These are phyloP conservation scores for Oreochromis tanganicae DNA, from an alignment of 2,113 vertebrate genomes.

Conservation along the genomic window DNA sequence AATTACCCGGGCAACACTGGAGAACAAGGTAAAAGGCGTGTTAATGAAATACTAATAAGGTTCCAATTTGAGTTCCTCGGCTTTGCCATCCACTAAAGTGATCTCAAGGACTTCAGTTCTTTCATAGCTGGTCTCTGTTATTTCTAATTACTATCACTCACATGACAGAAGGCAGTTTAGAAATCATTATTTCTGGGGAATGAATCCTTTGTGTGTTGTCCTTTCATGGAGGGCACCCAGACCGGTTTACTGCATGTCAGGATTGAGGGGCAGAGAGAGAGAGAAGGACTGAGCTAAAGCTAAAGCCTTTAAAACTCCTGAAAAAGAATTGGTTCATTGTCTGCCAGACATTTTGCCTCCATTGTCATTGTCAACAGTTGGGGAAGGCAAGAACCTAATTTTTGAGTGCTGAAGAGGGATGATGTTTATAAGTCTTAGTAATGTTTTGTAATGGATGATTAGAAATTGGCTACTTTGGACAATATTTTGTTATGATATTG, in stretches of 20 bases:
- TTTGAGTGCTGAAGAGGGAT: not conserved
- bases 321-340: not conserved
- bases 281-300: not conserved
- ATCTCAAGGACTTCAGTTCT: slow-evolving; percentile 66
- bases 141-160: slow-evolving; percentile 62
- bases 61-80: slow-evolving; percentile 58
- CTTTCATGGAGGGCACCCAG: slow-evolving; percentile 52
- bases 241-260: slow-evolving; percentile 22
- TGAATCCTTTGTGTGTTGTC: slow-evolving; percentile 47
- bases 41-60: slow-evolving; percentile 74
- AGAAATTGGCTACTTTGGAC: not conserved
- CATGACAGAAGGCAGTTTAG: slow-evolving; percentile 51
- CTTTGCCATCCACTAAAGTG: slow-evolving; percentile 55
- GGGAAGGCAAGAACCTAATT: not conserved
- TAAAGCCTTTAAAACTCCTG: not conserved
- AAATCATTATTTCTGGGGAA: slow-evolving; percentile 52
- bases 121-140: slow-evolving; percentile 42
- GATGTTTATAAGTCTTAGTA: not conserved
- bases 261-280: not conserved
- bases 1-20: slow-evolving; percentile 64
- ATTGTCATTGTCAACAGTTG: slow-evolving; percentile 6
- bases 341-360: not conserved
- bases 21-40: slow-evolving; percentile 68
- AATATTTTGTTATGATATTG: slow-evolving; percentile 13
- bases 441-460: not conserved